Evolutionary conservation across 1,140 invertebrate species (phyloP), one percentile per base, ranked within the genome.

Genomic region (Arion vulgaris): DNA sequence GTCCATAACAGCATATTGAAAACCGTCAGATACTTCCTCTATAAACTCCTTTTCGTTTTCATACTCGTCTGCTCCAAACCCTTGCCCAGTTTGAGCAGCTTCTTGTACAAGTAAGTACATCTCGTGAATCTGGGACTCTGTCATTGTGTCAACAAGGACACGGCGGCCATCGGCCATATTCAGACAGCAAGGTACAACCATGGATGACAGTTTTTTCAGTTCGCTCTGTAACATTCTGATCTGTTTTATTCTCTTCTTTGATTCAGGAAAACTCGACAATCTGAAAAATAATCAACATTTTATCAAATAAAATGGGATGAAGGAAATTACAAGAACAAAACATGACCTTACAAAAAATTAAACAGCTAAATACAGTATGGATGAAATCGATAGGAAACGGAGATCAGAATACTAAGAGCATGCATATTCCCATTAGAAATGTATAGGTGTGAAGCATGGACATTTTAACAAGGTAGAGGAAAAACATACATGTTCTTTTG

Each of bases 31-130:
- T 17, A 89, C 84, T 38, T 89, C 87, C 13, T 82, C 75, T 17
- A 85, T 77, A 82, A 89, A 89, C 66, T 85, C 86, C 32, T 86
- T 75, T 78, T 88, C 87, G 17, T 71, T 77, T 11, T 78, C 39
- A 77, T 87, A 89, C 62, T 89, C 88, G 66, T 89, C 87, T 0
- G 86, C 83, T 19, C 86, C 86, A 78, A 87, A 89, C 15, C 88
- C 88, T 17, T 85, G 85, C 0, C 87, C 85, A 36, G 77, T 34
- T 57, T 85, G 28, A 23, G 87, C 85, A 15, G 85, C 86, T n/a
- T 83, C 81, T 57, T 85, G 80, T 28, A 89, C 86, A 81, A 89
- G 86, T 9, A 49, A 34, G 84, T 85, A 89, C 9, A 86, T 88
- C 78, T 89, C 84, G 9, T 85, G 83, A 0, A 87, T 49, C 74